A percentile compares a stretch with the other conserved stretches of the same genome.
Evolutionary conservation across 37 sponge, comb jelly and placozoan genomes (phyloP).

Genomic region (Diacarnus erythraeanus): DNA sequence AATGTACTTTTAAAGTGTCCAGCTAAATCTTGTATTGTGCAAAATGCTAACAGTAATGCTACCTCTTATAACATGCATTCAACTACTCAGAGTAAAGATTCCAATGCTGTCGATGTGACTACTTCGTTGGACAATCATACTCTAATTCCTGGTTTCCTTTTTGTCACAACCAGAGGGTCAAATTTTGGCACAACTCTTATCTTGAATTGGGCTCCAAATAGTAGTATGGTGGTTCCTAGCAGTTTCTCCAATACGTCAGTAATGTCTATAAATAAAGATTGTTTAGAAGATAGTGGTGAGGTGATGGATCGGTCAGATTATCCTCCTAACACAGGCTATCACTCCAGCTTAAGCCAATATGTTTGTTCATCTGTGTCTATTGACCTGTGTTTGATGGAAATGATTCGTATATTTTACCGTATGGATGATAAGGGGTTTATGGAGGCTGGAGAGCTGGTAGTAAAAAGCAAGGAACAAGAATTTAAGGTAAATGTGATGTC

Average conservation of each 20-base stretch:
- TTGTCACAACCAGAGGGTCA: conserved; percentile 44
- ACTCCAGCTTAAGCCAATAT: neutral
- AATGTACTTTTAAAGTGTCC: conserved; percentile 41
- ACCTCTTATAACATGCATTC: neutral
- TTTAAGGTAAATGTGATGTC: conserved; percentile 33
- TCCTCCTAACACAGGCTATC: neutral
- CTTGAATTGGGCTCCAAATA: conserved; percentile 76
- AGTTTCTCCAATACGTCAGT: neutral
- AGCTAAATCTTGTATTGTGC: too few relatives aligned
- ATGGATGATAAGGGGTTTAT: conserved; percentile 16
- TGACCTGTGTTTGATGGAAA: conserved; percentile 60
- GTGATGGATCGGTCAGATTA: too few relatives aligned
- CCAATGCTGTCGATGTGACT: neutral
- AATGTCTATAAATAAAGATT: neutral
- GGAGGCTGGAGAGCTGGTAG: conserved; percentile 42
- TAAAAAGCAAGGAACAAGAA: conserved; percentile 15
- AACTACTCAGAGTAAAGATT: too few relatives aligned
- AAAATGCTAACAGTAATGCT: neutral
- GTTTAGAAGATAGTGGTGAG: neutral
- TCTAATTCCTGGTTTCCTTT: conserved; percentile 55
- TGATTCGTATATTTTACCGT: conserved; percentile 63
- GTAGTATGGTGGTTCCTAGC: conserved; percentile 5
- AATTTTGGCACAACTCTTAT: conserved; percentile 58
- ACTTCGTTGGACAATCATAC: neutral
- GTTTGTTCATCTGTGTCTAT: conserved; percentile 40